These are phyloP conservation scores for Listronotus oregonensis DNA, from an alignment of 1,140 invertebrate genomes.

Conservation along the genomic window DNA sequence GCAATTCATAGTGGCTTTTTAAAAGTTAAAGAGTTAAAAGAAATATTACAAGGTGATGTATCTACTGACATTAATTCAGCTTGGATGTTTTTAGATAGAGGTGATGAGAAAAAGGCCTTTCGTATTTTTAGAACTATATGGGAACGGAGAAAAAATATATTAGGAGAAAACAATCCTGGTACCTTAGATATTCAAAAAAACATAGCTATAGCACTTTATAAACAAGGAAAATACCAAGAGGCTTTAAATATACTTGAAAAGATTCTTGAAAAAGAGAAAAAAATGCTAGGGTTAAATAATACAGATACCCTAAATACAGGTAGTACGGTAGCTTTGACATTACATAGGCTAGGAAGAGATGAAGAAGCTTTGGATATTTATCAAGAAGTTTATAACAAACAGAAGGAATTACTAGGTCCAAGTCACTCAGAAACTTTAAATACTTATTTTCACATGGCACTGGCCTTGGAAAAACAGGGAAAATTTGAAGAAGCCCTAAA, in stretches of 20 bases:
- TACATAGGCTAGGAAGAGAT: slow-evolving; percentile 38
- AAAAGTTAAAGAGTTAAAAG: neutral
- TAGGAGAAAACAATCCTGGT: neutral
- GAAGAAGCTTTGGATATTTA: slow-evolving; percentile 46
- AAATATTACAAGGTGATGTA: slow-evolving; percentile 3
- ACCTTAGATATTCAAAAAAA: slow-evolving; percentile 4
- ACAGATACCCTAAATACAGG: slow-evolving; percentile 38
- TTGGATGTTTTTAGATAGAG: neutral
- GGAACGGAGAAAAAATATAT: slow-evolving; percentile 1
- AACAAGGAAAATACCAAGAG: slow-evolving; percentile 9
- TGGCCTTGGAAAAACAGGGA: neutral
- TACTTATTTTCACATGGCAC: slow-evolving; percentile 5
- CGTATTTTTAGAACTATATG: neutral
- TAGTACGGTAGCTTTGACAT: slow-evolving; percentile 39
- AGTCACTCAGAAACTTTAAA: neutral
- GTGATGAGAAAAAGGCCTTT: neutral
- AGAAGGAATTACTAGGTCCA: slow-evolving; percentile 41
- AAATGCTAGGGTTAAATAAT: slow-evolving; percentile 22
- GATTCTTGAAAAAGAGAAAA: neutral
- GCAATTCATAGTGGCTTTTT: slow-evolving; percentile 3
- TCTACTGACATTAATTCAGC: neutral
- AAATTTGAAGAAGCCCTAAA: neutral
- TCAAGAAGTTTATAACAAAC: slow-evolving; percentile 39
- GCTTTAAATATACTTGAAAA: slow-evolving; percentile 6
- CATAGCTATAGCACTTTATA: neutral